Evolutionary conservation across 2,797 vertebrate genomes (phyloP), one percentile per base, ranked within the genome.

Genomic region (Cossypha polioptera): DNA sequence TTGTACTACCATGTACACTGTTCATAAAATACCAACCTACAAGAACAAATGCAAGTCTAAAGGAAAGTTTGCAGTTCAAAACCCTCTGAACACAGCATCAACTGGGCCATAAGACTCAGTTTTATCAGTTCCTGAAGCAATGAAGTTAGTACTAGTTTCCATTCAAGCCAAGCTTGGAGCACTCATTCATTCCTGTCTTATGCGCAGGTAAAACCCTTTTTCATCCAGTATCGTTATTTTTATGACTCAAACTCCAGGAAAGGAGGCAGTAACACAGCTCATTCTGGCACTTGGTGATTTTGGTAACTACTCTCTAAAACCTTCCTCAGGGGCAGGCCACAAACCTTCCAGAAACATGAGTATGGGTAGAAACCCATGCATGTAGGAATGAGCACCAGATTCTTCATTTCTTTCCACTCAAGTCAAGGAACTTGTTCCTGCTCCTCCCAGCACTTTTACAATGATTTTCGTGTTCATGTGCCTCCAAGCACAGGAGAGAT

Each of bases 351-450:
- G 72, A 79, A 69, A 59, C 11, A 18, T 21, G 28, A 73, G 6
- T 4, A 69, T 13, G 38, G 19, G 25, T 33, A 58, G 31, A 38
- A 93, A 81, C 5, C 24, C 53, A 42, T 0, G 0, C 26, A 11
- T 10, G 15, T 59, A 71, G 24, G 31, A 78, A 62, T 2, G 4
- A 66, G 26, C 55, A 59, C 9, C 42, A 28, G 43, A 55, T 11
- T 24, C 25, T 51, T 63, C 0, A 45, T 45, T 57, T 85, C 36
- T 53, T 76, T 47, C 38, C 20, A 16, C 13, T 58, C 43, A 21
- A 58, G 20, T 28, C 5, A 58, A 69, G 21, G 14, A 71, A 65
- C 10, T 54, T n/a, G 9, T 16, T 65, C 28, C 21, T 51, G 43
- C 35, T 77, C 47, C 18, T 89, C 16, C 33, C 21, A n/a, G 16